phyloP scores from a whole-genome alignment of 1,140 invertebrate species.

The Nixonia krombeini region DNA sequence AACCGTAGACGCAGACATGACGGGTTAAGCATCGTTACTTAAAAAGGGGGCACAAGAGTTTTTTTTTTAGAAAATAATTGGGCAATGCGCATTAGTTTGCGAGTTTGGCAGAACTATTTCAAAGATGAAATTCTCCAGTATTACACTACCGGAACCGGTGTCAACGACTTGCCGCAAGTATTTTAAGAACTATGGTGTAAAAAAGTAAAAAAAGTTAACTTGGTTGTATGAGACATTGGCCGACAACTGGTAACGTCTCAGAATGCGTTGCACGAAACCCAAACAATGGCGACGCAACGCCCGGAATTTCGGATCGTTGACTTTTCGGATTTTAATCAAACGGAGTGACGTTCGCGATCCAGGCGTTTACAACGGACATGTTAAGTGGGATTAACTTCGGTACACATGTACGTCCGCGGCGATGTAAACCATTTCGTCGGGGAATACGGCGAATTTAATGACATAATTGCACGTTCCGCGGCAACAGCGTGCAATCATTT shows the following conservation, averaged over 20 bases:
- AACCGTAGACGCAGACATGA: too few relatives aligned
- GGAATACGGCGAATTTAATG: slow-evolving; percentile 30
- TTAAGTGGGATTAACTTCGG: slow-evolving; percentile 37
- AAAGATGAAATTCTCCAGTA: too few relatives aligned
- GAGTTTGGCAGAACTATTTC: too few relatives aligned
- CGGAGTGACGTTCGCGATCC: slow-evolving; percentile 12
- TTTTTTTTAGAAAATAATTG: too few relatives aligned
- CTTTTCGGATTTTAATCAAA: slow-evolving; percentile 34
- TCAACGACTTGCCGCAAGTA: too few relatives aligned
- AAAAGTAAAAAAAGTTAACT: too few relatives aligned
- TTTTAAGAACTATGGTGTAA: too few relatives aligned
- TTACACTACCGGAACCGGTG: too few relatives aligned
- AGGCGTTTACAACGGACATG: slow-evolving; percentile 39
- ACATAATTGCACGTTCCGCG: slow-evolving; percentile 40
- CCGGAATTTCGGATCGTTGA: slow-evolving; percentile 29
- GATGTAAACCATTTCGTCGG: not conserved
- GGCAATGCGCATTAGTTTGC: too few relatives aligned
- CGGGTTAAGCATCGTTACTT: too few relatives aligned
- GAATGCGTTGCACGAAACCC: slow-evolving; percentile 6
- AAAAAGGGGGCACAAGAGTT: too few relatives aligned
- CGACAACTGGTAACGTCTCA: slow-evolving; percentile 24
- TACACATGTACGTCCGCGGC: not conserved
- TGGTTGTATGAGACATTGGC: slow-evolving; percentile 8
- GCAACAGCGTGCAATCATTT: slow-evolving; percentile 36
- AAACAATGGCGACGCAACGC: slow-evolving; percentile 21